phyloP scores from a whole-genome alignment of 1,140 invertebrate species.

The Danaus melanippus region DNA sequence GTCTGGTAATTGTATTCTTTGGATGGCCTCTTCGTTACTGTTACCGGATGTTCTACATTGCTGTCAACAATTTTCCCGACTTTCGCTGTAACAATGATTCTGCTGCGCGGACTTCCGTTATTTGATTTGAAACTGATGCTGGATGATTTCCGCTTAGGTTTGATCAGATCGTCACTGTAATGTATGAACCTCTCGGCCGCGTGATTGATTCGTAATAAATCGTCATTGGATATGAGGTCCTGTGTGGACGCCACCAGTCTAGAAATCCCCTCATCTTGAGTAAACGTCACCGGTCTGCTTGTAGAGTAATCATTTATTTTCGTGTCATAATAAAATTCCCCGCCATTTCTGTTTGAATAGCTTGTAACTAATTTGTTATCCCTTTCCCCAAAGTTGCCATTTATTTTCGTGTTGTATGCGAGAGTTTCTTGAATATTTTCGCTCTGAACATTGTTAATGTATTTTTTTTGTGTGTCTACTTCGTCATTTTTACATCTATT shows the following conservation, averaged over 20 bases:
- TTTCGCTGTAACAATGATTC: slow-evolving; percentile 46
- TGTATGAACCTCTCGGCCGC: slow-evolving; percentile 54
- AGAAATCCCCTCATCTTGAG: slow-evolving; percentile 48
- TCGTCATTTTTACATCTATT: slow-evolving; percentile 43
- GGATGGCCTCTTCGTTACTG: slow-evolving; percentile 15
- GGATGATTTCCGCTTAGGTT: slow-evolving; percentile 25
- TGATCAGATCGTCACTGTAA: slow-evolving; percentile 45
- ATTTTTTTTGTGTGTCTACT: slow-evolving; percentile 6
- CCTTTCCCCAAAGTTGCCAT: slow-evolving; percentile 40
- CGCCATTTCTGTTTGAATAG: slow-evolving; percentile 37
- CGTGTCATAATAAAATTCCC: slow-evolving; percentile 46
- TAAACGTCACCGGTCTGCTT: slow-evolving; percentile 20
- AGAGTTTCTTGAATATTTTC: slow-evolving; percentile 29
- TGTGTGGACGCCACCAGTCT: slow-evolving; percentile 71
- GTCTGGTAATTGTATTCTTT: slow-evolving; percentile 27
- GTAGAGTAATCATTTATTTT: slow-evolving; percentile 24
- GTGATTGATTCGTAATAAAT: slow-evolving; percentile 72
- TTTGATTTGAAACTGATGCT: slow-evolving; percentile 8
- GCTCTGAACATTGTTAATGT: slow-evolving; percentile 11
- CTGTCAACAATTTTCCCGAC: slow-evolving; percentile 42
- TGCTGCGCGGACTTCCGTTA: slow-evolving; percentile 24
- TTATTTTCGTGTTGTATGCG: slow-evolving; percentile 26
- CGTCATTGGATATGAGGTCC: slow-evolving; percentile 72
- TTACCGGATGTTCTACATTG: slow-evolving; percentile 20
- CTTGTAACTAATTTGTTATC: slow-evolving; percentile 30